Base-by-base conservation (phyloP, 2,888 invertebrate species). In the Trachelus tabidus region DNA sequence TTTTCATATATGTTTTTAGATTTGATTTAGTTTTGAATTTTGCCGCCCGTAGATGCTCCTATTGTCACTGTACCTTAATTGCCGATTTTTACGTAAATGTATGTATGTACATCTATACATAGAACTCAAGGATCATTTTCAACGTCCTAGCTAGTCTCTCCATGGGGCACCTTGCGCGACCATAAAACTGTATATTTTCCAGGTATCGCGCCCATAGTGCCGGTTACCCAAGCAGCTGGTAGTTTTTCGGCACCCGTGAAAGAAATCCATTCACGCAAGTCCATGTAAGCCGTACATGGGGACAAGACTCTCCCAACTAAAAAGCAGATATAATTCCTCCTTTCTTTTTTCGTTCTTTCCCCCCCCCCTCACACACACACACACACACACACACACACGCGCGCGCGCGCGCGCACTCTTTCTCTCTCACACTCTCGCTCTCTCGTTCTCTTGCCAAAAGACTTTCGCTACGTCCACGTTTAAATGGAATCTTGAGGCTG, bases 401-500 rank as follows among this genome's bases (percentile, higher is more conserved):
- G n/a, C n/a, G n/a, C n/a, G n/a, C n/a, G n/a, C n/a, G n/a, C n/a
- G n/a, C n/a, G n/a, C n/a, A n/a, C n/a, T 71, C 15, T 11, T 12
- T 37, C 15, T 15, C 12, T 4, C 37, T 4, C 37, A 15, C 15
- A 1, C 1, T 40, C 12, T 15, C 40, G 15, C 40, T 9, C 40
- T 23, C 40, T 15, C 40, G 1, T 15, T 40, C 40, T 69, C 33
- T 69, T 69, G 71, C 15, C 40, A 71, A 71, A 71, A 33, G 71
- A 31, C 12, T 71, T 71, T 71, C 31, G 30, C 71, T 15, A 15
- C 3, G 31, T 71, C 78, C 68, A 69, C 74, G 74, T 56, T 75
- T 80, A 80, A 83, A 83, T 76, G 76, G 77, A 81, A 80, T 81
- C 82, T 85, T 84, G 82, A 81, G 83, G 79, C 79, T 80, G 79